A percentile compares a stretch with the other conserved stretches of the same genome.
Conservation (phyloP, 2,797 vertebrate genomes). For the Oophaga sylvatica region DNA sequence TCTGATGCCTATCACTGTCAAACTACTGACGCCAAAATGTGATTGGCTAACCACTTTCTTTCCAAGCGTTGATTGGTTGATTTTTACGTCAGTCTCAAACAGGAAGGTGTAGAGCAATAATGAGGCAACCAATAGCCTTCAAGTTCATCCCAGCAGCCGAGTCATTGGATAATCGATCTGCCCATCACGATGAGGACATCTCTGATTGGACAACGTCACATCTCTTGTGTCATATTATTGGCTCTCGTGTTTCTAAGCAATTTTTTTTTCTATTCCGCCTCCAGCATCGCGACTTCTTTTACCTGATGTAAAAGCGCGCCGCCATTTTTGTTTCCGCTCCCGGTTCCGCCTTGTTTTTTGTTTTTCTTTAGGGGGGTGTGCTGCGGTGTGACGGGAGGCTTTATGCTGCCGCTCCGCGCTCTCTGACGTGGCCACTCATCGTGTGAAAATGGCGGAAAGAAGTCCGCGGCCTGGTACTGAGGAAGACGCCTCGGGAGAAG, state of each 20-base stretch:
- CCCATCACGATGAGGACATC: not conserved
- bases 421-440: not conserved
- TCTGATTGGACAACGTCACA: not conserved
- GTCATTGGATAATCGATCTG: not conserved
- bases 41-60: not conserved
- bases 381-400: not conserved
- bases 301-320: constrained; percentile 5
- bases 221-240: not conserved
- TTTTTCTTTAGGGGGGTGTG: not conserved
- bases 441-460: constrained; percentile 42
- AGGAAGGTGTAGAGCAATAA: no score
- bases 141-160: not conserved
- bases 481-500: constrained; percentile 56
- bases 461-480: constrained; percentile 37
- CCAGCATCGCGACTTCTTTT: not conserved
- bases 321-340: not conserved
- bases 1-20: not conserved
- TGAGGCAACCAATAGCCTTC: not conserved
- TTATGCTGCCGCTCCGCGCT: not conserved
- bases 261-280: not conserved
- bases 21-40: not conserved
- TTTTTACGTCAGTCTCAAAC: not conserved
- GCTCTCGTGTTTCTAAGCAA: not conserved
- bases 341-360: constrained; percentile 44
- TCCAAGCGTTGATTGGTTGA: not conserved